phyloP scores from a whole-genome alignment of 2,113 vertebrate species.

The Terrapene triunguis region DNA sequence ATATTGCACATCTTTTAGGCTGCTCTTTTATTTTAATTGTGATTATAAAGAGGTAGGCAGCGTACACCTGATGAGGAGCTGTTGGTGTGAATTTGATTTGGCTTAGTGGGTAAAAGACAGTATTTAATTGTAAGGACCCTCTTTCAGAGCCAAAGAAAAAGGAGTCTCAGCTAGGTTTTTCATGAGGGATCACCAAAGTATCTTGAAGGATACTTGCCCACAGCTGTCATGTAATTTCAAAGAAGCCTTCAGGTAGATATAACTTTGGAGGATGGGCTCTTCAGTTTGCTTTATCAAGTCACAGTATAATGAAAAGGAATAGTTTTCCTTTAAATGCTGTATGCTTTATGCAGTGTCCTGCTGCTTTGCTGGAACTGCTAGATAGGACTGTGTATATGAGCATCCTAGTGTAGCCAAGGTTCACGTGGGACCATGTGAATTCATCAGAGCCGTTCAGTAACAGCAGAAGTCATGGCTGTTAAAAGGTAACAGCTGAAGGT shows the following conservation, averaged over 20 bases:
- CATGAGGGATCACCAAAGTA: rapidly evolving
- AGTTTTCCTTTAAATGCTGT: not conserved
- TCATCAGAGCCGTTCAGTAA: not conserved
- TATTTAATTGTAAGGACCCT: not conserved
- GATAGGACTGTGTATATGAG: rapidly evolving
- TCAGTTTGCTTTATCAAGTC: rapidly evolving
- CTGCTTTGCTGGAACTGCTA: rapidly evolving
- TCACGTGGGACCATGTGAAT: not conserved
- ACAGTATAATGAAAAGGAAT: not conserved
- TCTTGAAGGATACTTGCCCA: rapidly evolving
- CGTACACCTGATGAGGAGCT: not conserved
- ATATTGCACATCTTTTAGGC: not conserved
- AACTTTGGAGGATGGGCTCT: not conserved
- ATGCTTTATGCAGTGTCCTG: not conserved
- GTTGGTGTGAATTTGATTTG: not conserved
- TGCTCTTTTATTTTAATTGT: no score
- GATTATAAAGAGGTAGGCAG: not conserved
- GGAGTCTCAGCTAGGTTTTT: not conserved
- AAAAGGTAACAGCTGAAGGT: not conserved
- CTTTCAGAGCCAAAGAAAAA: not conserved
- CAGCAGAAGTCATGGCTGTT: not conserved
- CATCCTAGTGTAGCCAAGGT: rapidly evolving
- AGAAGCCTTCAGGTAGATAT: rapidly evolving
- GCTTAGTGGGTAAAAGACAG: not conserved
- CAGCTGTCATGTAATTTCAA: rapidly evolving